Percentiles rank a stretch among this genome's conserved stretches.
phyloP scores from a whole-genome alignment of 2,113 vertebrate genomes.

The Cyrtonyx montezumae region DNA sequence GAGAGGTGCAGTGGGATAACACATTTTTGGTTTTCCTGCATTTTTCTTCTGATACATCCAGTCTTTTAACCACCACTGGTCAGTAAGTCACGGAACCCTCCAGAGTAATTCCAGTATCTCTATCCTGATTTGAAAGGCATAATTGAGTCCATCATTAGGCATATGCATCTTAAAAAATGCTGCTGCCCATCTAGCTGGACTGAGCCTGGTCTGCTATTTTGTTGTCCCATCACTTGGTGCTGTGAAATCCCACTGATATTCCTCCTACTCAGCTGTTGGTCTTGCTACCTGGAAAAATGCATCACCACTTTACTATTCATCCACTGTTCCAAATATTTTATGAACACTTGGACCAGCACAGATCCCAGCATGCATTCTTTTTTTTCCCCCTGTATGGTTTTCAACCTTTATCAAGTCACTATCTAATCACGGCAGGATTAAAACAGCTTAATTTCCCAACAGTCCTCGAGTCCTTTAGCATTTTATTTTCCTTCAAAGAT shows the following conservation, averaged over 20 bases:
- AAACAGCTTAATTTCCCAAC: neutral
- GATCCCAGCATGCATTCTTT: neutral
- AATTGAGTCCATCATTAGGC: neutral
- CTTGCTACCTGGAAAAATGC: neutral
- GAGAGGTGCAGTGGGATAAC: neutral
- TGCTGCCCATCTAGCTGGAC: neutral
- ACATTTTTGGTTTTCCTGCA: neutral
- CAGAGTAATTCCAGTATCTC: neutral
- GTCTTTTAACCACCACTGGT: neutral
- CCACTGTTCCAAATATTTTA: neutral
- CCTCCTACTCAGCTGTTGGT: neutral
- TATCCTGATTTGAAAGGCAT: neutral
- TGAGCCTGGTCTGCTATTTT: neutral
- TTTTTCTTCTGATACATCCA: neutral
- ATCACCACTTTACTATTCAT: neutral
- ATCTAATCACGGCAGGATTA: neutral
- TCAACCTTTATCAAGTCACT: neutral
- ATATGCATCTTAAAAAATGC: neutral
- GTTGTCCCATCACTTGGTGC: accelerated
- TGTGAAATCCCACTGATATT: neutral
- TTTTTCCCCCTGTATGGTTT: neutral
- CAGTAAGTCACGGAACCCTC: neutral
- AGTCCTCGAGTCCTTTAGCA: neutral
- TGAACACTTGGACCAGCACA: neutral
- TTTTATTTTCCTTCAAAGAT: neutral